Evolutionary conservation across 2,113 vertebrate genomes (phyloP), one percentile per base, ranked within the genome.

Genomic region (Forbesichthys agassizii): DNA sequence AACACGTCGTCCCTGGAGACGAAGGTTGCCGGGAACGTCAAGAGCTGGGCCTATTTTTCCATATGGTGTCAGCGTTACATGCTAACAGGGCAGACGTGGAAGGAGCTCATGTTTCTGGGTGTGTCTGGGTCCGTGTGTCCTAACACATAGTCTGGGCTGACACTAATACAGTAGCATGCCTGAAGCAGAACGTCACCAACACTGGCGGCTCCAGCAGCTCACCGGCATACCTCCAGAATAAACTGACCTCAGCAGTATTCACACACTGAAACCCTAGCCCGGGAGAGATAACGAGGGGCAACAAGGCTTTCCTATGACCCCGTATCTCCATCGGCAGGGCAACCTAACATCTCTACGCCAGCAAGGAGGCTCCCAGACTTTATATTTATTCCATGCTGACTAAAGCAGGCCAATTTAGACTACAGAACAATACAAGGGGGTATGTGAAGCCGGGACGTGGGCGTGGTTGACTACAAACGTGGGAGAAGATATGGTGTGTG

Each of bases 241-340:
- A 67, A 27, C 36, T 64, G 84, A 92, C 72, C 73, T 82, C 57
- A 59, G 72, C 84, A 88, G 87, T 91, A 90, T 87, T 89, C 82
- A 81, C 52, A 0, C 53, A 64, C 63, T 85, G 90, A 90, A 95
- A 93, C 90, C 81, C 88, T 64, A 93, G 65, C 85, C 83, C 78
- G 84, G 74, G 3, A 16, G 85, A 86, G 88, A 79, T 75, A 74
- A 90, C 86, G 87, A 77, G 75, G 62, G 80, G 66, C 58, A 65
- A 64, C 61, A 52, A 86, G 77, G 79, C 77, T 91, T 94, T 95
- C 92, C 84, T 92, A 92, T 76, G 92, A 92, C 88, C 90, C 74
- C 61, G 67, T 71, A 74, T 69, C 70, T 68, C 72, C 61, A 62
- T 63, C 71, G 69, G 51, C 53, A 71, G 66, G 78, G 79, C 27